Percentiles rank a stretch among this genome's conserved stretches.
These are phyloP conservation scores for Epizoanthus fatuus DNA, from an alignment of 92 coral and sea anemone genomes.

Conservation along the genomic window DNA sequence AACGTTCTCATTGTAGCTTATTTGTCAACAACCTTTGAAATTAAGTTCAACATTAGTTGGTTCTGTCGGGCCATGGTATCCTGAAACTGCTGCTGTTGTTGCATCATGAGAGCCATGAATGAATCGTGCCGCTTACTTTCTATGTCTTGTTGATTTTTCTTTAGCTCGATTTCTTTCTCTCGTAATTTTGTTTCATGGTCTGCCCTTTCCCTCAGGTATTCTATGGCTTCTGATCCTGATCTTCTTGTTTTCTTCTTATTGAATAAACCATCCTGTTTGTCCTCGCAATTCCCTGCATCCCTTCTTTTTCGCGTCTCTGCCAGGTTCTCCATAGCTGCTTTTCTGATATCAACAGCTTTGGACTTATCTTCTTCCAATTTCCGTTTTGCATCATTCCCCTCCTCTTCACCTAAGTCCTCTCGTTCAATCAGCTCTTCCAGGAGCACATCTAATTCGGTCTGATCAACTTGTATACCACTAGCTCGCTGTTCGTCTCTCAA, in stretches of 20 bases:
- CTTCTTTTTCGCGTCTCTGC: constrained; percentile 19
- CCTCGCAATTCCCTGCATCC: constrained; percentile 1
- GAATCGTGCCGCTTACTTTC: constrained; percentile 34
- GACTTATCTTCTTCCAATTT: constrained; percentile 26
- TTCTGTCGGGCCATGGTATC: constrained; percentile 20
- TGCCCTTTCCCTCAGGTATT: constrained; percentile 14
- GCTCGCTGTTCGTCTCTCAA: constrained; percentile 12
- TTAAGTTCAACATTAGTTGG: constrained; percentile 14
- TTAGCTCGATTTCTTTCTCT: constrained; percentile 32
- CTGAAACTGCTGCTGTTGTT: constrained; percentile 23
- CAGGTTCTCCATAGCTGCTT: constrained; percentile 27
- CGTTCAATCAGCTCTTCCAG: constrained; percentile 29
- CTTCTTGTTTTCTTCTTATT: background rate
- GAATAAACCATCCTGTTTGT: constrained; percentile 5
- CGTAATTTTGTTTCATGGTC: constrained; percentile 29
- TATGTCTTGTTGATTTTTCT: constrained; percentile 8
- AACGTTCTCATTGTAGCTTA: background rate
- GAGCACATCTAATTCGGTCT: constrained; percentile 46
- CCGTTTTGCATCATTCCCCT: constrained; percentile 13
- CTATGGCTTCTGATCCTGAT: constrained; percentile 28
- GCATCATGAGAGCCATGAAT: constrained; percentile 17
- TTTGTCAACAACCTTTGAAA: constrained; percentile 31
- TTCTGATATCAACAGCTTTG: constrained; percentile 26
- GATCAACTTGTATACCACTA: constrained; percentile 10
- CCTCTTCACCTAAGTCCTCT: background rate